Evolutionary conservation across 1,140 invertebrate species (phyloP).

Genomic region (Agrypnia vestita): DNA sequence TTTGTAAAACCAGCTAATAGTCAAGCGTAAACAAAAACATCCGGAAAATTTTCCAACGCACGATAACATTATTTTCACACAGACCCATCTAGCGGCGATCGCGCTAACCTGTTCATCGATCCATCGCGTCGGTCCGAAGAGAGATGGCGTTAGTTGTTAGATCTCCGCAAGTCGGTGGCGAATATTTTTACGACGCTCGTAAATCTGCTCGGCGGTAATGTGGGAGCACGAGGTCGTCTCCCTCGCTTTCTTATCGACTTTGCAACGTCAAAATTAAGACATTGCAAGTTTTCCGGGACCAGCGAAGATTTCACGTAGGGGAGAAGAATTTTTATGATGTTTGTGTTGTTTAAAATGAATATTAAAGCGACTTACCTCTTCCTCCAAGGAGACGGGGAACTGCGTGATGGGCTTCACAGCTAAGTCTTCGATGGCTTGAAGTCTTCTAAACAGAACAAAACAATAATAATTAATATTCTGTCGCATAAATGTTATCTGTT

Average conservation of each 20-base stretch:
- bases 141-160: conserved; percentile 17
- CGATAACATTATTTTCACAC: no score
- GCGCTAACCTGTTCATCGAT: background rate
- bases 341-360: background rate
- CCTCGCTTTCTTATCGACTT: background rate
- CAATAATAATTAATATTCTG: no score
- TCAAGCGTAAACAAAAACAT: no score
- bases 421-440: conserved; percentile 85
- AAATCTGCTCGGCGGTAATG: conserved; percentile 6
- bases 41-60: no score
- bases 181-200: conserved; percentile 17
- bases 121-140: background rate
- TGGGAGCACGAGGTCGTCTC: background rate
- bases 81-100: conserved; percentile 8
- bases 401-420: conserved; percentile 93
- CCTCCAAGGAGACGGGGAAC: conserved; percentile 85
- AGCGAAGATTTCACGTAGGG: background rate
- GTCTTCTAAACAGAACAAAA: conserved; percentile 76
- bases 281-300: background rate
- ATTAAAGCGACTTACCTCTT: conserved; percentile 77
- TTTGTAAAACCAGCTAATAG: no score
- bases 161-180: background rate
- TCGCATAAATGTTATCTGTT: no score
- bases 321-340: background rate
- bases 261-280: background rate